Evolutionary conservation across 2,888 invertebrate species (phyloP), one percentile per base, ranked within the genome.

Genomic region (Polydrusus tereticollis): DNA sequence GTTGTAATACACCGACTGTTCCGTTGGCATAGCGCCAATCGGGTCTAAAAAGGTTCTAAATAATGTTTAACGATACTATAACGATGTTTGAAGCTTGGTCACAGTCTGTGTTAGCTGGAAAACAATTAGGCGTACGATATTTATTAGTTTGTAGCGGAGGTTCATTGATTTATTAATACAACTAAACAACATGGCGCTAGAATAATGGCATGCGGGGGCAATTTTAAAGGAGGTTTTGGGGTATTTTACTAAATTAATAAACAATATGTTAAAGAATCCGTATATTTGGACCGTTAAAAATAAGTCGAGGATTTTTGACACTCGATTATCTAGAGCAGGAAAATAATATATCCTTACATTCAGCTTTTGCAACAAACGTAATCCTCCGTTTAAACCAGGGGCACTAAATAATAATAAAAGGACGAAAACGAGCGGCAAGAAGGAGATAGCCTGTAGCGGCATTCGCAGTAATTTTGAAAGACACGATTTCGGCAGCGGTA

Each of bases 111-210:
- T 59, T 65, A 50, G 47, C 38, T n/a, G 23, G 47, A 12, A 64
- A 70, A 59, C 65, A 65, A 70, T 70, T 70, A 58, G 59, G 47
- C 29, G 18, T 38, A 52, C 52, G 65, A 41, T 64, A 70, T 70
- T 70, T 65, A 70, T 70, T n/a, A 36, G 10, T 1, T 12, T 36
- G 36, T 36, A 36, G n/a, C n/a, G n/a, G 1, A 1, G 33, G 36
- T 12, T n/a, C 36, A 36, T 36, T 36, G 36, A 36, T 36, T 36
- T 36, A 36, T 12, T 36, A 36, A n/a, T n/a, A n/a, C n/a, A n/a
- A n/a, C n/a, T n/a, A n/a, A n/a, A n/a, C n/a, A n/a, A n/a, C n/a
- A n/a, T n/a, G n/a, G n/a, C n/a, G n/a, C n/a, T n/a, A n/a, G n/a
- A n/a, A n/a, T n/a, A n/a, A n/a, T n/a, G n/a, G n/a, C n/a, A n/a